Percentiles rank a stretch among this genome's conserved stretches.
These are phyloP conservation scores for Ophioninae sp. DNA, from an alignment of 2,888 invertebrate genomes.

Conservation along the genomic window DNA sequence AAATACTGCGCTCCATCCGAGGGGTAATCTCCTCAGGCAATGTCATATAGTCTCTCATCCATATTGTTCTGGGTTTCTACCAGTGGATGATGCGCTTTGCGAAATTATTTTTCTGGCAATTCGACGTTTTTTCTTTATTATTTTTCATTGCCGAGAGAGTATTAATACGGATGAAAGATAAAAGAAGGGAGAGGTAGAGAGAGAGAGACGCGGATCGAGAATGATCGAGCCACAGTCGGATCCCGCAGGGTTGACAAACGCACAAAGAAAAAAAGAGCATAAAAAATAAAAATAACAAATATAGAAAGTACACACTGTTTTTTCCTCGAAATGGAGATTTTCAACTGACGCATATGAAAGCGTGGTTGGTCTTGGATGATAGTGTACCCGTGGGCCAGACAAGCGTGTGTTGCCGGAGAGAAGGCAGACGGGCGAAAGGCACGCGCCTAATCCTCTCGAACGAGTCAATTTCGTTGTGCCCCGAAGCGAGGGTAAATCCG, in stretches of 20 bases:
- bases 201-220: background rate
- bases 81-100: background rate
- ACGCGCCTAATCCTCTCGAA: conserved; percentile 71
- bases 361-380: conserved; percentile 16
- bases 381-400: background rate
- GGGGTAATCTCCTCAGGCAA: background rate
- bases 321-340: conserved; percentile 23
- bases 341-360: conserved; percentile 7
- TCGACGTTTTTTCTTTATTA: background rate
- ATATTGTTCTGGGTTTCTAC: background rate
- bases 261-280: conserved; percentile 6
- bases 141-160: background rate
- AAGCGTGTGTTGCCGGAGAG: conserved; percentile 3
- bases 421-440: conserved; percentile 32
- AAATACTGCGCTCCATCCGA: background rate
- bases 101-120: background rate
- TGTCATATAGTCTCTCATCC: background rate
- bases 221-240: background rate
- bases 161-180: background rate
- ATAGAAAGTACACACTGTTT: conserved; percentile 18
- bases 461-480: conserved; percentile 75
- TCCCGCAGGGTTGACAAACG: conserved; percentile 1
- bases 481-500: conserved; percentile 71
- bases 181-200: background rate
- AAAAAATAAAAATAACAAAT: background rate